phyloP scores from a whole-genome alignment of 1,140 invertebrate species.

The Euura saliciscinereae region DNA sequence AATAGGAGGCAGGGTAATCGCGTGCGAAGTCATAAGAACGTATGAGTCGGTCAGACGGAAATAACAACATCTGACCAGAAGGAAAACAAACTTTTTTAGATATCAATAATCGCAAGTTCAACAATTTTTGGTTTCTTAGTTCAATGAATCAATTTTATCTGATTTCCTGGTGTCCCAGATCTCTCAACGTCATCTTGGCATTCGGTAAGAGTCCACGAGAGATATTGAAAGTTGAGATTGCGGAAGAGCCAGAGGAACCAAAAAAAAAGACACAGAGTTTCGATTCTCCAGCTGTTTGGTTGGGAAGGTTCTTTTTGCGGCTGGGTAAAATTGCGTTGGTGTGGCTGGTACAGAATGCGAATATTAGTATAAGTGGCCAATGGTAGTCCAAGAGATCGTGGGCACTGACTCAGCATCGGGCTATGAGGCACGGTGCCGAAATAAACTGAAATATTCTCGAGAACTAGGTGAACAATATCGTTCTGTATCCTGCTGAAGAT shows the following conservation, averaged over 20 bases:
- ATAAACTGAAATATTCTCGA: conserved; percentile 2
- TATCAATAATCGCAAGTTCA: neutral
- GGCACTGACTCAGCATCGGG: neutral
- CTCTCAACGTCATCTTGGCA: too few relatives aligned
- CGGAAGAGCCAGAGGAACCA: too few relatives aligned
- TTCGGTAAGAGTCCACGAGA: too few relatives aligned
- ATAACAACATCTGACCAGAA: conserved; percentile 39
- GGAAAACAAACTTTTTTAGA: conserved; percentile 38
- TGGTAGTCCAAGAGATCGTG: neutral
- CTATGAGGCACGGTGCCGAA: conserved; percentile 1
- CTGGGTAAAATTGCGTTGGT: neutral
- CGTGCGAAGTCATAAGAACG: conserved; percentile 44
- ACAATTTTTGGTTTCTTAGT: too few relatives aligned
- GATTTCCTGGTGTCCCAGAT: too few relatives aligned
- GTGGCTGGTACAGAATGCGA: neutral
- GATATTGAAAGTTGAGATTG: too few relatives aligned
- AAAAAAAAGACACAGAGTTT: neutral
- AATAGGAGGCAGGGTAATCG: conserved; percentile 56
- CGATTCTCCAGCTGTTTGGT: neutral
- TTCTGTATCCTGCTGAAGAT: too few relatives aligned
- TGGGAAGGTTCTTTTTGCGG: neutral
- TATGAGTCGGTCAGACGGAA: conserved; percentile 50
- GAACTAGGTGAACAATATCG: conserved; percentile 1
- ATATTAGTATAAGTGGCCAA: neutral
- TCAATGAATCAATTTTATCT: too few relatives aligned